Evolutionary conservation across 2,888 invertebrate species (phyloP), one percentile per base, ranked within the genome.

Genomic region (Phania funesta): DNA sequence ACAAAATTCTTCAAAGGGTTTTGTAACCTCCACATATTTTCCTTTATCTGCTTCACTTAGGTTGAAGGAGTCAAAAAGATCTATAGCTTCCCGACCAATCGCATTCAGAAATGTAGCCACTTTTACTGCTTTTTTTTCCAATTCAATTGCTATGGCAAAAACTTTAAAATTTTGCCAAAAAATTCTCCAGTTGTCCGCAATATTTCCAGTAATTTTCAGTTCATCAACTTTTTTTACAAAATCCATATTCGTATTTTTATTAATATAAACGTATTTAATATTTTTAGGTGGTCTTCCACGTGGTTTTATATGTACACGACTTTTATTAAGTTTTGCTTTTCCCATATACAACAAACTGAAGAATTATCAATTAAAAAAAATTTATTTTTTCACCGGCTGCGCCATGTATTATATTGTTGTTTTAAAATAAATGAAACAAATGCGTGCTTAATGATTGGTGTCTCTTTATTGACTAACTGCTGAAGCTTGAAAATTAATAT

Each of bases 31-130:
- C 7, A 80, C 71, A 62, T 80, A 83, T 56, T 26, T 26, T 26
- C n/a, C 7, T 13, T 70, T 80, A 67, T 76, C 62, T 62, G 24
- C 62, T 18, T 41, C 58, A 20, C 26, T 73, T 18, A 80, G 29
- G 24, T 67, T 67, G 6, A 87, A 85, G 2, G 86, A 85, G 26
- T 87, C 83, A 60, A 65, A 87, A 35, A 85, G 81, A 54, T 87
- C 86, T n/a, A 86, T 76, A 4, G 86, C 86, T 32, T 87, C 87
- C 3, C 85, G 77, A 4, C 86, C 86, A 35, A 86, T 84, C 0
- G 85, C 77, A 41, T 87, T 85, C 8, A 87, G 64, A 22, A 87
- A 84, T 58, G 87, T 84, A 26, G 85, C 86, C 0, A 86, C 74
- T 68, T 85, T 81, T 5, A 86, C 79, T 8, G 79, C 78, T 6